Percentiles rank a stretch among this genome's conserved stretches.
Conservation (phyloP, 2,113 vertebrate species). For the Ifrita kowaldi region DNA sequence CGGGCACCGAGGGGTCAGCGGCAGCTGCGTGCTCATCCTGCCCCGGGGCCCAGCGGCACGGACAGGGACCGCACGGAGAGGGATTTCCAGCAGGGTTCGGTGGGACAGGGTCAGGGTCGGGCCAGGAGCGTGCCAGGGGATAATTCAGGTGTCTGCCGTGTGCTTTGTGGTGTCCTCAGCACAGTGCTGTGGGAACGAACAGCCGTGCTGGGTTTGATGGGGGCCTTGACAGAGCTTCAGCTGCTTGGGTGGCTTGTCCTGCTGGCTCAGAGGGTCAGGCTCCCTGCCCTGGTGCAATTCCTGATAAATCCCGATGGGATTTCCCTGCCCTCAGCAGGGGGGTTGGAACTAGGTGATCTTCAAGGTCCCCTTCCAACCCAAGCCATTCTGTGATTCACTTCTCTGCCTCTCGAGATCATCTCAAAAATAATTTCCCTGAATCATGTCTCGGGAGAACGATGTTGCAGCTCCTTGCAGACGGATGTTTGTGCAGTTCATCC, state of each 20-base stretch:
- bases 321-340: rapidly evolving
- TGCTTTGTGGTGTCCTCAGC: rapidly evolving
- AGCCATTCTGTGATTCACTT: rapidly evolving
- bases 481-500: not conserved
- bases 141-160: rapidly evolving
- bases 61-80: rapidly evolving
- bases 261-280: not conserved
- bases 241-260: rapidly evolving
- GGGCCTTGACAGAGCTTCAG: rapidly evolving
- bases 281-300: rapidly evolving
- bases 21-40: rapidly evolving
- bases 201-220: not conserved
- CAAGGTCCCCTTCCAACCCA: not conserved
- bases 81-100: rapidly evolving
- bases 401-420: not conserved
- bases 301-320: not conserved
- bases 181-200: rapidly evolving
- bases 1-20: rapidly evolving
- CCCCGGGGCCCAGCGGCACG: not conserved
- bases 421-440: not conserved
- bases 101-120: rapidly evolving
- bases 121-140: rapidly evolving
- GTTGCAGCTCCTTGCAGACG: not conserved
- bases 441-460: rapidly evolving
- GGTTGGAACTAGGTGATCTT: rapidly evolving